Evolutionary conservation across 1,140 invertebrate genomes (phyloP).

Genomic region (Liolophura sinensis): DNA sequence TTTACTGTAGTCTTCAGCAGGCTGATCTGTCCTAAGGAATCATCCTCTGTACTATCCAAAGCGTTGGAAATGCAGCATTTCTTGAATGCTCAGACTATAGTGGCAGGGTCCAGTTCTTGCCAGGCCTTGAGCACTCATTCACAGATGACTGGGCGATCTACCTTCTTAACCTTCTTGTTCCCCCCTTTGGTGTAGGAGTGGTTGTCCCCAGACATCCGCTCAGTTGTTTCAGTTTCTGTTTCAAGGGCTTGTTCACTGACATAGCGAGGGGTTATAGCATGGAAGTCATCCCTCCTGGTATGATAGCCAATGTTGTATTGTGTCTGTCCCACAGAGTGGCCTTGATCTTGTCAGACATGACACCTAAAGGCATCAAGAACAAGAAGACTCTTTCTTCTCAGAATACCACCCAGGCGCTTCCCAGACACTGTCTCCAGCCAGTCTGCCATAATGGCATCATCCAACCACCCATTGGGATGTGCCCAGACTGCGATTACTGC

Average conservation of each 20-base stretch:
- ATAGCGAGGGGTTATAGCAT: too few relatives aligned
- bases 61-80: constrained; percentile 26
- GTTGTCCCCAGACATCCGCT: too few relatives aligned
- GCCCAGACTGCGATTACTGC: constrained; percentile 17
- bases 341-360: constrained; percentile 15
- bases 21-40: constrained; percentile 14
- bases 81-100: constrained; percentile 18
- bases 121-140: constrained; percentile 8
- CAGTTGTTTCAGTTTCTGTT: too few relatives aligned
- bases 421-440: constrained; percentile 21
- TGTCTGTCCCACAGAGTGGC: not conserved
- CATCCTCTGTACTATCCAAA: constrained; percentile 22
- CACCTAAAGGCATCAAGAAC: constrained; percentile 22
- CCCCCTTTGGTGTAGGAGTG: too few relatives aligned
- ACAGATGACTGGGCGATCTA: constrained; percentile 3
- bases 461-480: constrained; percentile 41
- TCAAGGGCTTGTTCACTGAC: too few relatives aligned
- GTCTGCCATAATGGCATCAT: constrained; percentile 25
- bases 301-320: constrained; percentile 17
- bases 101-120: constrained; percentile 9
- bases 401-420: constrained; percentile 12
- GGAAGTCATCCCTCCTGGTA: constrained; percentile 38
- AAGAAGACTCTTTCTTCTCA: constrained; percentile 10
- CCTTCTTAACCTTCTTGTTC: too few relatives aligned
- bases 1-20: not conserved